phyloP scores from a whole-genome alignment of 2,888 invertebrate species.

The Nemoura dubitans region DNA sequence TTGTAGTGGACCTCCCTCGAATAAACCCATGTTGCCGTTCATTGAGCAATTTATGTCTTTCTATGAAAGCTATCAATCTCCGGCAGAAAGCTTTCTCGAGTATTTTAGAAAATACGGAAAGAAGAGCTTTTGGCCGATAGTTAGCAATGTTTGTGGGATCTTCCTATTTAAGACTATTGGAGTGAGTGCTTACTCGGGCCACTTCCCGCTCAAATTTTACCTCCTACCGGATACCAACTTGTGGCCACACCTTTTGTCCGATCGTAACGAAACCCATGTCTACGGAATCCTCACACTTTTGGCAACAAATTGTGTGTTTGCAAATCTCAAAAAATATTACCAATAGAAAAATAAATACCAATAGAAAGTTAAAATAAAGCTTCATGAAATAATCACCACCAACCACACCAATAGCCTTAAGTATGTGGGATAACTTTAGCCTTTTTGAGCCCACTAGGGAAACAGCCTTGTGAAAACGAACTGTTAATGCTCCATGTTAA shows the following conservation, averaged over 20 bases:
- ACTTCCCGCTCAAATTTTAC: too few relatives aligned
- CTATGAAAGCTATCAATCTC: background rate
- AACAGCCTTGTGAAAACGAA: background rate
- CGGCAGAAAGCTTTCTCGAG: background rate
- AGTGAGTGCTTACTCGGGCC: too few relatives aligned
- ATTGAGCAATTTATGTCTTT: background rate
- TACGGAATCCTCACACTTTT: too few relatives aligned
- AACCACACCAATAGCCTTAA: too few relatives aligned
- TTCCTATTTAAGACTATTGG: background rate
- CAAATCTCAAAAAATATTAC: too few relatives aligned
- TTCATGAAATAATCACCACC: too few relatives aligned
- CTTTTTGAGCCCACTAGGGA: background rate
- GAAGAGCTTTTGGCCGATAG: background rate
- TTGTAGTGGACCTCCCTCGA: background rate
- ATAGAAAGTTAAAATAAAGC: too few relatives aligned
- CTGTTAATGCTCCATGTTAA: background rate
- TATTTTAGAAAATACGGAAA: background rate
- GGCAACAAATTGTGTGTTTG: too few relatives aligned
- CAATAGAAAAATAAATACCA: too few relatives aligned
- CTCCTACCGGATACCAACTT: too few relatives aligned
- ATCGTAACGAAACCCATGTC: too few relatives aligned
- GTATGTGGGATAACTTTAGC: background rate
- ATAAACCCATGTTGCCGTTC: background rate
- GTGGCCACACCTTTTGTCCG: too few relatives aligned
- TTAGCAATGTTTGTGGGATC: background rate